Evolutionary conservation across 2,797 vertebrate genomes (phyloP), one percentile per base, ranked within the genome.

Genomic region (Tangara arthus): DNA sequence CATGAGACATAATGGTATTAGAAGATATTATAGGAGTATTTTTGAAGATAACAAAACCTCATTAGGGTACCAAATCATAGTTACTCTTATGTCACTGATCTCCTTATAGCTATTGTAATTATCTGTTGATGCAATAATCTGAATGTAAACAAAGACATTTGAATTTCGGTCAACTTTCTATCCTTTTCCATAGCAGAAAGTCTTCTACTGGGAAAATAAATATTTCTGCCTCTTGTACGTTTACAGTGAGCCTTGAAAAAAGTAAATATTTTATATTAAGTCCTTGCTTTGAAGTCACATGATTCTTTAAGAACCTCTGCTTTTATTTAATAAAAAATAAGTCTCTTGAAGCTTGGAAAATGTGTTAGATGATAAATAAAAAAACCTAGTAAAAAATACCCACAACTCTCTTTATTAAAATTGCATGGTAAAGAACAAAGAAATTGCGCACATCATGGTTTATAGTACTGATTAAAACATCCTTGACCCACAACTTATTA

Each of bases 321-420:
- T 90, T 91, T 89, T 81, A 84, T 86, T 81, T 78, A 83, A 88
- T 87, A 84, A 91, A 93, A 86, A 75, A 72, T 49, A 81, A 37
- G 14, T 72, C 75, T 72, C 34, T 60, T 64, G 50, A 90, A 57
- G 30, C 39, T 79, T 83, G 39, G 57, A 87, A 94, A 83, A 72
- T 65, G 1, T 89, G 5, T 3, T 34, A 61, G 57, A 41, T 79
- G 15, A 79, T 47, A 89, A 92, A 83, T 50, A 71, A 78, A 76
- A 87, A 7, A 77, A 53, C 6, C 5, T 63, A 52, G 28, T 57
- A 41, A 63, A 79, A 83, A 89, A 56, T 18, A 35, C 3, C 3
- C 18, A 37, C 7, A 2, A 39, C 7, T 75, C 28, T 0, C 22
- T 49, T 64, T 92, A 61, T 81, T 35, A 41, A 84, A 85, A 55